phyloP scores from a whole-genome alignment of 2,113 vertebrate genomes.

The Centropus bengalensis region DNA sequence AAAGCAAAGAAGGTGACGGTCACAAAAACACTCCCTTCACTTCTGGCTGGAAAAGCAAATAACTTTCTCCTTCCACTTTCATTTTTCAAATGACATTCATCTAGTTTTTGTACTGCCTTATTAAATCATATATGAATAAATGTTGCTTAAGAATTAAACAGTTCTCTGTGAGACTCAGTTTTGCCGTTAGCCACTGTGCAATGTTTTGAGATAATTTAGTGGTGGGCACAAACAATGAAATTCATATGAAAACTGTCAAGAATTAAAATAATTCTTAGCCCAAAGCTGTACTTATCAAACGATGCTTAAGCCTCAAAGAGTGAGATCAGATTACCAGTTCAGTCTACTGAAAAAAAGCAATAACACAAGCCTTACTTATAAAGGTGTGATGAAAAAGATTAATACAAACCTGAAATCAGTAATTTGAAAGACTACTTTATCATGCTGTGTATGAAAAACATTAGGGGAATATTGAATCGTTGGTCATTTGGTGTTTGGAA shows the following conservation, averaged over 20 bases:
- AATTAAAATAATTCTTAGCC: slow-evolving; percentile 3
- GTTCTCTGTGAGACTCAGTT: neutral
- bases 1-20: neutral
- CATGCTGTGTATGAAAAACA: neutral
- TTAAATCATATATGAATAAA: slow-evolving; percentile 14
- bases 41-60: neutral
- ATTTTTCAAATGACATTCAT: slow-evolving; percentile 41
- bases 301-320: neutral
- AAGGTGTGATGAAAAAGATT: slow-evolving; percentile 43
- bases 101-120: slow-evolving; percentile 8
- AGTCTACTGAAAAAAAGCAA: neutral
- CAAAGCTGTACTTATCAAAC: neutral
- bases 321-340: slow-evolving; percentile 27
- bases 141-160: slow-evolving; percentile 21
- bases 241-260: neutral
- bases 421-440: slow-evolving; percentile 39
- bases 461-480: slow-evolving; percentile 21
- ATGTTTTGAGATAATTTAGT: slow-evolving; percentile 34
- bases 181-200: neutral
- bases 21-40: neutral
- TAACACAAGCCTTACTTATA: slow-evolving; percentile 28
- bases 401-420: slow-evolving; percentile 33
- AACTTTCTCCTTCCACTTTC: neutral
- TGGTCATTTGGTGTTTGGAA: neutral
- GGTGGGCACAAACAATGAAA: slow-evolving; percentile 11